Evolutionary conservation across 1,140 invertebrate species (phyloP).

Genomic region (Oryzaephilus surinamensis): DNA sequence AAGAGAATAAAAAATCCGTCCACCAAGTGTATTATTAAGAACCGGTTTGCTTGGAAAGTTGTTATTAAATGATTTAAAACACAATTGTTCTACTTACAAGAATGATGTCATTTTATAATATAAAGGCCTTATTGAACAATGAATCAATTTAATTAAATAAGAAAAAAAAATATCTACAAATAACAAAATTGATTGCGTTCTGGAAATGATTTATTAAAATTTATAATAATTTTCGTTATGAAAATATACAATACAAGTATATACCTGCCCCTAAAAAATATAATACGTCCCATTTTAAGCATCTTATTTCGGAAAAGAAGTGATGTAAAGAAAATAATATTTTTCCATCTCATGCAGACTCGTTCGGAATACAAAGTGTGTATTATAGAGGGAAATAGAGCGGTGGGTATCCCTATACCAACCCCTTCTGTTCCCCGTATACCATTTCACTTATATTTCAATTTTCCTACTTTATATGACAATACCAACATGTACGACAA

Average conservation of each 20-base stretch:
- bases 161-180: no score
- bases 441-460: conserved; percentile 31
- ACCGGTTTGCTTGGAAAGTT: conserved; percentile 24
- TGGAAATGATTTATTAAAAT: neutral
- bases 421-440: conserved; percentile 13
- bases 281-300: conserved; percentile 16
- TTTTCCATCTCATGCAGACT: conserved; percentile 31
- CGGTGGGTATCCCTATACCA: conserved; percentile 18
- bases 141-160: no score
- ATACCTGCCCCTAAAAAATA: no score
- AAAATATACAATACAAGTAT: no score
- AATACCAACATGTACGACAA: conserved; percentile 26
- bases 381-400: conserved; percentile 31
- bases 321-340: conserved; percentile 34
- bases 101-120: conserved; percentile 24
- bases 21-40: conserved; percentile 20
- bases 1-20: conserved; percentile 13
- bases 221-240: neutral
- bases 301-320: conserved; percentile 27
- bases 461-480: conserved; percentile 30
- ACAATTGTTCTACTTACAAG: conserved; percentile 24
- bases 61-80: conserved; percentile 27
- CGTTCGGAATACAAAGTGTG: conserved; percentile 33
- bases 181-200: no score
- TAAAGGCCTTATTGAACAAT: conserved; percentile 14